Conservation (phyloP, 2,888 invertebrate genomes). For the Orchestes rusci region DNA sequence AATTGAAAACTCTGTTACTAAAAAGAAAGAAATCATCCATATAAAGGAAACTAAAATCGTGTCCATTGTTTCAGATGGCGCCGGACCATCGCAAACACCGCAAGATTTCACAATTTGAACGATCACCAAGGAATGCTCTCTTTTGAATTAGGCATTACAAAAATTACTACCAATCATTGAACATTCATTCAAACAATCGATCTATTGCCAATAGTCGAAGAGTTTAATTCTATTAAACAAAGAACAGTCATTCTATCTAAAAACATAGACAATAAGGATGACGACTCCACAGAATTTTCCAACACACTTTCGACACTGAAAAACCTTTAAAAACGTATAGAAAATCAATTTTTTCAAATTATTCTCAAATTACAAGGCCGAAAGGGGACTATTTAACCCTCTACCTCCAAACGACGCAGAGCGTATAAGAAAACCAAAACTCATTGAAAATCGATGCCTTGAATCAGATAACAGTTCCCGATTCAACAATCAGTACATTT, state of each 20-base stretch:
- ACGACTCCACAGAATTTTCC: not conserved
- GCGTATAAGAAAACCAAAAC: too few species aligned
- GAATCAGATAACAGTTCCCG: too few species aligned
- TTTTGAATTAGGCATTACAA: not conserved
- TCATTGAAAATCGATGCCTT: too few species aligned
- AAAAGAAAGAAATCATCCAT: constrained; percentile 1
- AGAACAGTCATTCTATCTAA: not conserved
- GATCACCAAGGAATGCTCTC: not conserved
- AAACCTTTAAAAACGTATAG: not conserved
- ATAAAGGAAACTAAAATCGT: constrained; percentile 1
- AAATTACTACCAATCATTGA: too few species aligned
- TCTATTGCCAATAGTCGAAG: too few species aligned
- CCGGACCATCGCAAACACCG: not conserved
- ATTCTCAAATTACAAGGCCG: not conserved
- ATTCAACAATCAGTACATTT: constrained; percentile 4
- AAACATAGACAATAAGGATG: constrained; percentile 4
- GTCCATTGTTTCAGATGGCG: not conserved
- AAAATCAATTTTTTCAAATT: constrained; percentile 3
- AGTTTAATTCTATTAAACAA: not conserved
- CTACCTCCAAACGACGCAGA: too few species aligned
- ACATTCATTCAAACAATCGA: too few species aligned
- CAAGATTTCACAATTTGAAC: not conserved
- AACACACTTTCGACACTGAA: constrained; percentile 1
- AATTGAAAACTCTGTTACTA: not conserved
- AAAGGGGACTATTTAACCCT: constrained; percentile 10